These are phyloP conservation scores for Neolamprologus sp. DNA, from an alignment of 2,113 vertebrate genomes.

Conservation along the genomic window DNA sequence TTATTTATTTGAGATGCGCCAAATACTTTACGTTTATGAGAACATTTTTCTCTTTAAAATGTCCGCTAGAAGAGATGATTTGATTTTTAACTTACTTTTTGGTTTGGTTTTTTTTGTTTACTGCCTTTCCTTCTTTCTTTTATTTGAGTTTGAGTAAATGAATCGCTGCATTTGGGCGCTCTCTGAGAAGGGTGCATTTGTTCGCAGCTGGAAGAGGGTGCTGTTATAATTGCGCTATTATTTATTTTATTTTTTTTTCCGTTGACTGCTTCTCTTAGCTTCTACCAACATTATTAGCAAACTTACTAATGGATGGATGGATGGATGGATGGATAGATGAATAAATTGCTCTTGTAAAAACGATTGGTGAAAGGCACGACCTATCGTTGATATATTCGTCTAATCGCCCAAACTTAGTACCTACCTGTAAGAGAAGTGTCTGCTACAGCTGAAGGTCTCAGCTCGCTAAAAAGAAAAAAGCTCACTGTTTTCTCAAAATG, in stretches of 20 bases:
- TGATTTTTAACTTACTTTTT: neutral
- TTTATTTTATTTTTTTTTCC: neutral
- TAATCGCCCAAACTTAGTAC: neutral
- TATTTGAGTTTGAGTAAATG: neutral
- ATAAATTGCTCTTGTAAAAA: neutral
- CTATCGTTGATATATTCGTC: neutral
- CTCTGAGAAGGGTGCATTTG: neutral
- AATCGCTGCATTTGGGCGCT: neutral
- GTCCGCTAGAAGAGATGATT: neutral
- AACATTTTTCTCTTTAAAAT: neutral
- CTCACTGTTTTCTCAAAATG: neutral
- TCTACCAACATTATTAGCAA: neutral
- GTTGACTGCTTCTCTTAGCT: neutral
- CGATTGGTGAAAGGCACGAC: neutral
- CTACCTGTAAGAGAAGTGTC: neutral
- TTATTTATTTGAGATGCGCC: neutral
- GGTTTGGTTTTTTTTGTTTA: neutral
- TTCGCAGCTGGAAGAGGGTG: neutral
- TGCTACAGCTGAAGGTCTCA: neutral
- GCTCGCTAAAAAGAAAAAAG: neutral
- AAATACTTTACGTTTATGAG: neutral
- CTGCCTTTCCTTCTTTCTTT: neutral
- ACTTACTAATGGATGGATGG: neutral
- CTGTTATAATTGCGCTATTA: neutral
- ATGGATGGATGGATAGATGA: neutral